These are phyloP conservation scores for Drosophila silvestris DNA, from an alignment of 2,888 invertebrate species.

Conservation along the genomic window DNA sequence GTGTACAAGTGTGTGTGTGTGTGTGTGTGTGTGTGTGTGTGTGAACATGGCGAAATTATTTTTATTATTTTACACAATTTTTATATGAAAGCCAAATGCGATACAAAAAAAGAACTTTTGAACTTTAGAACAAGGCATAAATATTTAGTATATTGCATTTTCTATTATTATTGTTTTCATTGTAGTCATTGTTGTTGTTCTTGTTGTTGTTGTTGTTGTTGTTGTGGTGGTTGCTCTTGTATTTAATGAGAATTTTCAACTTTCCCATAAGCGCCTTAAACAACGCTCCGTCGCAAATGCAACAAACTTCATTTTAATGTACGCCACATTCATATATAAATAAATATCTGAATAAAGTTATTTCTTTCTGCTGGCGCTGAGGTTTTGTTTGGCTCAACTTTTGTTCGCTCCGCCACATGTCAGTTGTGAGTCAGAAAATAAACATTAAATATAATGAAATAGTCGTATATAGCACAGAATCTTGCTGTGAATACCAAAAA, in stretches of 20 bases:
- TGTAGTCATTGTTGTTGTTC: constrained; percentile 31
- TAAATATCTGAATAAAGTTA: constrained; percentile 3
- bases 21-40: constrained; percentile 26
- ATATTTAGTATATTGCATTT: constrained; percentile 75
- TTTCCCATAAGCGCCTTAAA: constrained; percentile 74
- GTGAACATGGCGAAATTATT: constrained; percentile 63
- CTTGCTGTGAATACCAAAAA: not conserved
- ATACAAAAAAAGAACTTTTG: constrained; percentile 66
- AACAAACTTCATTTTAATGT: constrained; percentile 33
- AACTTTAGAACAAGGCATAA: constrained; percentile 73
- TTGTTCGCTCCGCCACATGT: not conserved
- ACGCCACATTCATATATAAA: not conserved
- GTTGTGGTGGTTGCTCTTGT: constrained; percentile 49
- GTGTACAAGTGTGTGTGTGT: constrained; percentile 17
- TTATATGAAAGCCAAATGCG: constrained; percentile 67
- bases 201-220: constrained; percentile 12
- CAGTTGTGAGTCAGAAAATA: not conserved
- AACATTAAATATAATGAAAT: not conserved
- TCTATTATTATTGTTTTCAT: constrained; percentile 44
- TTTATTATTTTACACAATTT: constrained; percentile 80
- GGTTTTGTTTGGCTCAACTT: not conserved
- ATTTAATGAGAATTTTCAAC: constrained; percentile 79
- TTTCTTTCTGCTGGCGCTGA: not conserved
- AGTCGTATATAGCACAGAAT: not conserved
- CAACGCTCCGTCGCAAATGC: constrained; percentile 45